A percentile compares a stretch with the other conserved stretches of the same genome.
phyloP scores from a whole-genome alignment of 2,113 vertebrate species.

The Pterocles gutturalis region DNA sequence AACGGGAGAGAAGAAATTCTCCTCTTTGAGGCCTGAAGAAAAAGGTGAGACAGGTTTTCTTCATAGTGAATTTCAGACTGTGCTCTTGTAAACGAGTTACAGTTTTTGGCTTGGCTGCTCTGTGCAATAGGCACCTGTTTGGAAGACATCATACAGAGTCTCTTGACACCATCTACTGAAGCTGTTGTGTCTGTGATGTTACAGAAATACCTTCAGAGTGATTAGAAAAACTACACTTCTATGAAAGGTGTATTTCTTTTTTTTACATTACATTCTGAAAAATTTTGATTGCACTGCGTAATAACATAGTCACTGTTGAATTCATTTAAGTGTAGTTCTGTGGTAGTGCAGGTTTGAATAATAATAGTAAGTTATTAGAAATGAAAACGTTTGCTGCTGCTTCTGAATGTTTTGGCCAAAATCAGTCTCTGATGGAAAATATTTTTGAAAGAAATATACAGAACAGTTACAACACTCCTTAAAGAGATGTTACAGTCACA shows the following conservation, averaged over 20 bases:
- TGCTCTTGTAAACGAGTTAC: not conserved
- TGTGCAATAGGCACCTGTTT: not conserved
- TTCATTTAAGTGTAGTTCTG: not conserved
- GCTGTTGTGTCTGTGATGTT: not conserved
- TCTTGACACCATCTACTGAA: not conserved
- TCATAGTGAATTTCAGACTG: not conserved
- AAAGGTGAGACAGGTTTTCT: slow-evolving; percentile 79
- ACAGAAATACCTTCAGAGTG: not conserved
- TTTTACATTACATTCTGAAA: not conserved
- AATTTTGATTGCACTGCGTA: not conserved
- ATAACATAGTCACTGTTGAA: not conserved
- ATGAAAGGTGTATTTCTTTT: not conserved
- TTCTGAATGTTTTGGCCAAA: not conserved
- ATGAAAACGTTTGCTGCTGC: not conserved
- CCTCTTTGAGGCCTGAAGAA: slow-evolving; percentile 81
- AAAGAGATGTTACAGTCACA: not conserved
- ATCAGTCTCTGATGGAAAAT: not conserved
- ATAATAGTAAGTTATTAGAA: not conserved
- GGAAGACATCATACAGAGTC: not conserved
- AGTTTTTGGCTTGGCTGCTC: not conserved
- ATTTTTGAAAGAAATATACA: not conserved
- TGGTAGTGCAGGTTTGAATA: not conserved
- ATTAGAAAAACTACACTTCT: not conserved
- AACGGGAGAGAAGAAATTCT: slow-evolving; percentile 83
- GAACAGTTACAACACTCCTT: not conserved